Base-by-base conservation (phyloP, 2,113 vertebrate genomes). In the Daboia siamensis region DNA sequence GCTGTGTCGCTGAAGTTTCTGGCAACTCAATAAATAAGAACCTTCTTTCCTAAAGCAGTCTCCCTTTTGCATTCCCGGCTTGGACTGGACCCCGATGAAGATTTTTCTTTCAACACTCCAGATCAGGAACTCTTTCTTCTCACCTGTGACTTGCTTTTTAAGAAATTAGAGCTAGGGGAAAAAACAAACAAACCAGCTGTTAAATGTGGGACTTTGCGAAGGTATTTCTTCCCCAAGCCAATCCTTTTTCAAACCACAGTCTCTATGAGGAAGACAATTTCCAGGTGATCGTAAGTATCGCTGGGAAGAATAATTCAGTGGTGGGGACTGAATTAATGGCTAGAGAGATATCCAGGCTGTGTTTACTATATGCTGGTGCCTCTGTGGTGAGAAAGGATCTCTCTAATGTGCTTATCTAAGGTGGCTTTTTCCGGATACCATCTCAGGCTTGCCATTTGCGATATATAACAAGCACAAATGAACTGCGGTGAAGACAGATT, bases 361-460 rank as follows among this genome's bases (percentile, higher is more conserved):
- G 56, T 95, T 96, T 95, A 51, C 48, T 51, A 95, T 94, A 84
- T 86, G 20, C 93, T 93, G 84, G 92, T 93, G 90, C 57, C 61
- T 93, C 21, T 2, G 2, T 21, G 55, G 51, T 93, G 44, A 90
- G 23, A 74, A 90, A 94, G 48, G 95, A 95, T 93, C 87, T 95
- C 93, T 93, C 92, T 92, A 92, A 93, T 74, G 91, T 61, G 93
- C 87, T 92, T 95, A 94, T 56, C 92, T 92, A 89, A 56, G 90
- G 89, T 89, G 88, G 17, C n/a, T 93, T 0, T 93, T 17, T 55
- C 51, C 4, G 21, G 39, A 12, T 93, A 90, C 94, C 91, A 89
- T 74, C 89, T 91, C 89, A 80, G 39, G 90, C 84, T 93, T 92
- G 48, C 94, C 95, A 24, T 90, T 9, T 29, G 88, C 1, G 59